Percentiles rank a stretch among this genome's conserved stretches.
Conservation (phyloP, 1,140 invertebrate species). For the Atta colombica region DNA sequence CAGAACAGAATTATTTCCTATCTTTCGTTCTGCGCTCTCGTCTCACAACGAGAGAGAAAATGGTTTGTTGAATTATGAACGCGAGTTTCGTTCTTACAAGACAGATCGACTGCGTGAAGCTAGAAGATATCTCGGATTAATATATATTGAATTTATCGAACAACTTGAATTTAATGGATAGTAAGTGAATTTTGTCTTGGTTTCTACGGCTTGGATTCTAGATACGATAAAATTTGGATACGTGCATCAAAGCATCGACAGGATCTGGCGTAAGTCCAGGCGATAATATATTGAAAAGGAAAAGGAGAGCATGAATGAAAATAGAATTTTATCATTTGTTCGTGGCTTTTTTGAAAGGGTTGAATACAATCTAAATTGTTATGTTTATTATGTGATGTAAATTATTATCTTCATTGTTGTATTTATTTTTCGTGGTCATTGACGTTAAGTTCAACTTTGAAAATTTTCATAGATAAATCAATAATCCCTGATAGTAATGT, state of each 20-base stretch:
- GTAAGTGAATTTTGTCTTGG: constrained; percentile 19
- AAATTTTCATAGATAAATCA: constrained; percentile 19
- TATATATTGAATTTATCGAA: constrained; percentile 30
- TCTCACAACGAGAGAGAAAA: constrained; percentile 31
- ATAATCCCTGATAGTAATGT: background rate
- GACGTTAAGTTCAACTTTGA: background rate
- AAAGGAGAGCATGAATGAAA: background rate
- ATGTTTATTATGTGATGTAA: too few relatives aligned
- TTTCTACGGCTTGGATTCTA: background rate
- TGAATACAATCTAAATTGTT: constrained; percentile 6
- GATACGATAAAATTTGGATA: constrained; percentile 9
- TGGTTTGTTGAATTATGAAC: constrained; percentile 49
- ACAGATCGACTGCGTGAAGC: constrained; percentile 8
- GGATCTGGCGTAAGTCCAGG: constrained; percentile 27
- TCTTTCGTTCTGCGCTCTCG: constrained; percentile 24
- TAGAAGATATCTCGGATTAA: background rate
- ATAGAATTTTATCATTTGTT: constrained; percentile 20
- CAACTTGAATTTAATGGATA: constrained; percentile 29
- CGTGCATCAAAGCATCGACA: background rate
- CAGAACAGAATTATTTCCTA: constrained; percentile 57
- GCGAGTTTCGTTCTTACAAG: constrained; percentile 8
- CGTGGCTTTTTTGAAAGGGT: background rate
- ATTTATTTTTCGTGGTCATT: background rate
- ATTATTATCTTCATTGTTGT: background rate
- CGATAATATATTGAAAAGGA: constrained; percentile 2